A percentile compares a stretch with the other conserved stretches of the same genome.
These are phyloP conservation scores for Pangasianodon gigas DNA, from an alignment of 2,113 vertebrate species.

Conservation along the genomic window DNA sequence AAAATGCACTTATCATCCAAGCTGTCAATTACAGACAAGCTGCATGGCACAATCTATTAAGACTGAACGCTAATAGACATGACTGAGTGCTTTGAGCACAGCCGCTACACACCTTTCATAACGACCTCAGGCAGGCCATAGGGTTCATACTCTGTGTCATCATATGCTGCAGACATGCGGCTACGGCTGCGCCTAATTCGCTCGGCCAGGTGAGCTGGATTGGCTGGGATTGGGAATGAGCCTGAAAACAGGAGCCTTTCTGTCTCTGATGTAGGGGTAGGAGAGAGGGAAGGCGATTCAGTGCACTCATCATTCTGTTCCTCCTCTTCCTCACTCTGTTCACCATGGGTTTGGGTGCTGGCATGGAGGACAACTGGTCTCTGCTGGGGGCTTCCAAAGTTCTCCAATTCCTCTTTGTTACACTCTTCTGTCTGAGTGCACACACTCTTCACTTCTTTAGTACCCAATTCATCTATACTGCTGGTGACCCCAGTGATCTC, in stretches of 20 bases:
- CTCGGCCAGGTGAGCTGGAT: constrained; percentile 74
- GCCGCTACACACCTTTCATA: constrained; percentile 73
- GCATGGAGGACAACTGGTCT: constrained; percentile 31
- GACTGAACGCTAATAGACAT: background rate
- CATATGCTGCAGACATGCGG: constrained; percentile 77
- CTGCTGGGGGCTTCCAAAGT: background rate
- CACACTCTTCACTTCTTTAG: constrained; percentile 51
- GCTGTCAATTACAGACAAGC: background rate
- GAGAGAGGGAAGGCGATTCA: constrained; percentile 55
- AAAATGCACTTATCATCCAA: background rate
- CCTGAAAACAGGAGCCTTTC: constrained; percentile 61
- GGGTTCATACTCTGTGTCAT: constrained; percentile 79
- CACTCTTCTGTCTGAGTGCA: constrained; percentile 69
- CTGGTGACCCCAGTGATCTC: constrained; percentile 3
- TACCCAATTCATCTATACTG: background rate
- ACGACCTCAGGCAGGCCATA: constrained; percentile 81
- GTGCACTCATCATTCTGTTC: constrained; percentile 20
- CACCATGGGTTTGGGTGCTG: constrained; percentile 62
- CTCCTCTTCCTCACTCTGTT: constrained; percentile 30
- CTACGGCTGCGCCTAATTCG: constrained; percentile 72
- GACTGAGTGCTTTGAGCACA: background rate
- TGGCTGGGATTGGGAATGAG: constrained; percentile 71
- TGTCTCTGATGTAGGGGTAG: background rate
- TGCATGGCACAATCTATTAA: background rate
- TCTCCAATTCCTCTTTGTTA: background rate